phyloP scores from a whole-genome alignment of 2,888 invertebrate species.

The Lithophane socia region DNA sequence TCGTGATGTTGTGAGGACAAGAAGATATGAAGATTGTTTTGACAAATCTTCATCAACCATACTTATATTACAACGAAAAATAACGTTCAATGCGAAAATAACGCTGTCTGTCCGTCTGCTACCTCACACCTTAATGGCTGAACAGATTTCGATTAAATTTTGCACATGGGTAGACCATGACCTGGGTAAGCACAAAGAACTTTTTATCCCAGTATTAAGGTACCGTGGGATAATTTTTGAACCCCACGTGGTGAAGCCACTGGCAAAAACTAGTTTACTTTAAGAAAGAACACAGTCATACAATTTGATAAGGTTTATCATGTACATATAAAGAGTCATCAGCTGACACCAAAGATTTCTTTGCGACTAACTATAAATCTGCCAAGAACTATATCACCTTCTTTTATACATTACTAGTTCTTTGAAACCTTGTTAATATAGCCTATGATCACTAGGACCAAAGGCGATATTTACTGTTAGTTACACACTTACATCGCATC shows the following conservation, averaged over 20 bases:
- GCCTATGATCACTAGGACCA: neutral
- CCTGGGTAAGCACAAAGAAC: neutral
- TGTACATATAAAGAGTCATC: neutral
- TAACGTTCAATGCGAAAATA: neutral
- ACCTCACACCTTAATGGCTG: neutral
- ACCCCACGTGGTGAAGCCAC: neutral
- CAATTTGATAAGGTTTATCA: neutral
- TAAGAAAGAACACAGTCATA: neutral
- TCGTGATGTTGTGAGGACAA: conserved; percentile 31
- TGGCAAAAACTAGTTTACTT: neutral
- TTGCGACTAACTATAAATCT: neutral
- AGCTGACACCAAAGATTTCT: neutral
- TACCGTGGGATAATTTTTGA: neutral
- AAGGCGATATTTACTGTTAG: conserved; percentile 7
- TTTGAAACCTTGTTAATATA: neutral
- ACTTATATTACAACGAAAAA: neutral
- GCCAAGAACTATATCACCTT: no score
- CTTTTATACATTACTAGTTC: neutral
- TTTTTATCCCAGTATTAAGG: neutral
- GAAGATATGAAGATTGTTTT: conserved; percentile 42
- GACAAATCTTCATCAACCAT: neutral
- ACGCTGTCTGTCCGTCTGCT: neutral
- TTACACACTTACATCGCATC: neutral
- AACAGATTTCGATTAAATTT: neutral
- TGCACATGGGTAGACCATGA: neutral